Evolutionary conservation across 2,113 vertebrate genomes (phyloP).

Genomic region (Megaptera novaeangliae): DNA sequence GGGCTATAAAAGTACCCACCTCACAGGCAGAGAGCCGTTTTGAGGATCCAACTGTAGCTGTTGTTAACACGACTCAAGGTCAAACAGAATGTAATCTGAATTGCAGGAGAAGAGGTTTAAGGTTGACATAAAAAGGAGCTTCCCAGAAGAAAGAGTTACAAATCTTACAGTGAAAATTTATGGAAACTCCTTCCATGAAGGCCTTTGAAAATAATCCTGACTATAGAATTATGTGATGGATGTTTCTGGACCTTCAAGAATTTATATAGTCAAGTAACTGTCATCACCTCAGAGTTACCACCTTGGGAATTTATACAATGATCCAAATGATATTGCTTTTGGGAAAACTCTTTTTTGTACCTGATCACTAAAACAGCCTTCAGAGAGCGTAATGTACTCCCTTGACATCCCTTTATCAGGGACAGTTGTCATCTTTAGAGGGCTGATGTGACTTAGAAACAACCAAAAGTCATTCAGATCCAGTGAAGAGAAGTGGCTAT

Average conservation of each 20-base stretch:
- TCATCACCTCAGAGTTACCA: not conserved
- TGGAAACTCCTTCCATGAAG: not conserved
- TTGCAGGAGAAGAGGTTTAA: not conserved
- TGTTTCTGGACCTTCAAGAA: slow-evolving; percentile 4
- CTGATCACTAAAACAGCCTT: not conserved
- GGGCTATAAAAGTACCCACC: not conserved
- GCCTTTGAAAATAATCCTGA: not conserved
- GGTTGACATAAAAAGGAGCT: not conserved
- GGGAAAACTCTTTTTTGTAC: not conserved
- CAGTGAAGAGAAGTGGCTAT: not conserved
- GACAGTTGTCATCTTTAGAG: not conserved
- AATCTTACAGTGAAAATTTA: slow-evolving; percentile 13
- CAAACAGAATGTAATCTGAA: not conserved
- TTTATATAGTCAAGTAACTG: not conserved
- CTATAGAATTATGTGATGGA: not conserved
- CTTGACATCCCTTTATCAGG: not conserved
- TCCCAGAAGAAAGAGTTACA: not conserved
- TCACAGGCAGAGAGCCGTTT: not conserved
- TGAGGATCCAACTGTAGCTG: not conserved
- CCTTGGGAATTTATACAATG: slow-evolving; percentile 1
- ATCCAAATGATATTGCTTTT: not conserved
- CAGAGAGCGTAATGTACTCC: not conserved
- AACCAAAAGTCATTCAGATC: not conserved
- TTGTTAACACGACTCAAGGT: not conserved
- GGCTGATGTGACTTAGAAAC: not conserved